These are phyloP conservation scores for Timandra comae DNA, from an alignment of 2,888 invertebrate species.

Conservation along the genomic window DNA sequence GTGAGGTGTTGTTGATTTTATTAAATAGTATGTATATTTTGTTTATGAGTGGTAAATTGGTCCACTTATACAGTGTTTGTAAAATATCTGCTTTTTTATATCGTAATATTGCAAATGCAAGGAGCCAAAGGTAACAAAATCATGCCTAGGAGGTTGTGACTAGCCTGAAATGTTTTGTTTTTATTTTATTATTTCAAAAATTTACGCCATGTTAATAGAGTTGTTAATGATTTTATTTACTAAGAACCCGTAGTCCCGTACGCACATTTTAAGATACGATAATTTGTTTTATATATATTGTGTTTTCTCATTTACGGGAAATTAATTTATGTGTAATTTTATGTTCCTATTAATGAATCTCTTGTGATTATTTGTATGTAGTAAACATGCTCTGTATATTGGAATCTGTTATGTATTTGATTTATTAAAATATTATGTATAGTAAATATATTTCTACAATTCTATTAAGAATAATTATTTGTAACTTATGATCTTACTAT, in stretches of 20 bases:
- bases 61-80: slow-evolving; percentile 29
- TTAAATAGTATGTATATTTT: slow-evolving; percentile 25
- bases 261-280: slow-evolving; percentile 26
- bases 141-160: slow-evolving; percentile 54
- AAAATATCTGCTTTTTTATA: slow-evolving; percentile 26
- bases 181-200: slow-evolving; percentile 46
- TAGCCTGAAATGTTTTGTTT: slow-evolving; percentile 54
- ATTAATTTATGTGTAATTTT: slow-evolving; percentile 28
- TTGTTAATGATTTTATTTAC: slow-evolving; percentile 30
- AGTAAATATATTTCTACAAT: no score
- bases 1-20: slow-evolving; percentile 29
- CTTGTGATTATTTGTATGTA: slow-evolving; percentile 33
- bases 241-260: slow-evolving; percentile 16
- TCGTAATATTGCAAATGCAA: slow-evolving; percentile 22
- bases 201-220: slow-evolving; percentile 47
- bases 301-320: slow-evolving; percentile 25
- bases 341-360: slow-evolving; percentile 48
- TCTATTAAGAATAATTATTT: no score
- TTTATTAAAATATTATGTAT: neutral
- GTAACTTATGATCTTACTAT: no score
- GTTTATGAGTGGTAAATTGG: slow-evolving; percentile 20
- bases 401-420: slow-evolving; percentile 6
- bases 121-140: slow-evolving; percentile 63
- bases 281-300: slow-evolving; percentile 27
- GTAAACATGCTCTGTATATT: slow-evolving; percentile 4